Conservation (phyloP, 35 echinoderm and acorn worm species). For the Apostichopus parvimensis region DNA sequence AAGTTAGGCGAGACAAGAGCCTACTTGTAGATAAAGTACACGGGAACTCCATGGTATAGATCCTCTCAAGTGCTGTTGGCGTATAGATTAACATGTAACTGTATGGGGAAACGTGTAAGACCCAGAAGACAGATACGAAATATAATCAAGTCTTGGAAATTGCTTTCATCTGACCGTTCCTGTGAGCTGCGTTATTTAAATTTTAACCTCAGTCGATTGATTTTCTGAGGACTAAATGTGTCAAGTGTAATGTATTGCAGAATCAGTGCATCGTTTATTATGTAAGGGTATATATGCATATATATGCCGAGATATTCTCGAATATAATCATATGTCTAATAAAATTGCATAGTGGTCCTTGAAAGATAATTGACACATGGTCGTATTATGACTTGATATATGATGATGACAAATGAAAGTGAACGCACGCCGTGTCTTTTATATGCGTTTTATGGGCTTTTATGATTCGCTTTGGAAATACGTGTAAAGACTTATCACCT, state of each 20-base stretch:
- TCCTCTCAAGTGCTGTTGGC: constrained; percentile 45
- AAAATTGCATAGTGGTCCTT: too few relatives aligned
- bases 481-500: too few relatives aligned
- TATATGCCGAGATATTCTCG: too few relatives aligned
- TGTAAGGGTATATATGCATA: too few relatives aligned
- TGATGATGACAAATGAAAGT: too few relatives aligned
- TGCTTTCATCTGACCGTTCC: constrained; percentile 41
- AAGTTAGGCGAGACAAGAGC: constrained; percentile 40
- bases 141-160: constrained; percentile 41
- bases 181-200: constrained; percentile 14
- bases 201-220: constrained; percentile 15
- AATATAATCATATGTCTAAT: too few relatives aligned
- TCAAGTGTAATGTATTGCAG: constrained; percentile 26
- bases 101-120: constrained; percentile 40
- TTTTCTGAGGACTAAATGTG: neutral
- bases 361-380: too few relatives aligned
- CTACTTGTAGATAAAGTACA: constrained; percentile 54
- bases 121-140: constrained; percentile 39
- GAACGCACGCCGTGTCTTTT: too few relatives aligned
- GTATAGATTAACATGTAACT: constrained; percentile 59
- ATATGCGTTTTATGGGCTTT: too few relatives aligned
- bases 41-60: constrained; percentile 34
- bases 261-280: neutral
- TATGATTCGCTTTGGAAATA: too few relatives aligned
- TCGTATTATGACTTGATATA: too few relatives aligned